Conservation (phyloP, 2,888 invertebrate genomes). For the Blomia tropicalis region DNA sequence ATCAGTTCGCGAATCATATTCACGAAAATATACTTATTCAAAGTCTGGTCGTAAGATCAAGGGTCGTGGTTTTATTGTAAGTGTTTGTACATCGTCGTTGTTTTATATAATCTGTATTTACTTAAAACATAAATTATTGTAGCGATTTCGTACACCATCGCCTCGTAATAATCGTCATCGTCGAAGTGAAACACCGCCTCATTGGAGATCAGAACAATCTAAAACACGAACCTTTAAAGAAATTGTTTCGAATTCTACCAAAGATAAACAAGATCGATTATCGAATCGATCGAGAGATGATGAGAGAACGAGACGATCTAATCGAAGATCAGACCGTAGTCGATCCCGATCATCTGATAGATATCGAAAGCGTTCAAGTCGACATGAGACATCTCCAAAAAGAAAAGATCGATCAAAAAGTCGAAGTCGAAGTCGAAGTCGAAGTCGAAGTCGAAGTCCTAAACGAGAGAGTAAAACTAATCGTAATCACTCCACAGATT, state of each 20-base stretch:
- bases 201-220: conserved; percentile 77
- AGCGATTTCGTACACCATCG: conserved; percentile 73
- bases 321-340: background rate
- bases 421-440: background rate
- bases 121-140: conserved; percentile 25
- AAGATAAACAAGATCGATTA: background rate
- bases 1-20: background rate
- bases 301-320: background rate
- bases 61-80: conserved; percentile 77
- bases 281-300: background rate
- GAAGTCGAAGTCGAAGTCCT: background rate
- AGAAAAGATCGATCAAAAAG: too few species aligned
- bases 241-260: background rate
- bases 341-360: conserved; percentile 3
- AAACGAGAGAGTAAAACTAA: background rate
- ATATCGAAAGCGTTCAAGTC: background rate
- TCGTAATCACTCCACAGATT: background rate
- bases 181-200: conserved; percentile 76
- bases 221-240: conserved; percentile 40
- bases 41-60: conserved; percentile 54
- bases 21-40: conserved; percentile 29
- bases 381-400: background rate
- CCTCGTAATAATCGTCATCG: conserved; percentile 50
- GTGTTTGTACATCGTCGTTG: too few species aligned
- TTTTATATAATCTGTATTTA: background rate